Evolutionary conservation across 2,888 invertebrate genomes (phyloP), one percentile per base, ranked within the genome.

Genomic region (Coleophora deauratella): DNA sequence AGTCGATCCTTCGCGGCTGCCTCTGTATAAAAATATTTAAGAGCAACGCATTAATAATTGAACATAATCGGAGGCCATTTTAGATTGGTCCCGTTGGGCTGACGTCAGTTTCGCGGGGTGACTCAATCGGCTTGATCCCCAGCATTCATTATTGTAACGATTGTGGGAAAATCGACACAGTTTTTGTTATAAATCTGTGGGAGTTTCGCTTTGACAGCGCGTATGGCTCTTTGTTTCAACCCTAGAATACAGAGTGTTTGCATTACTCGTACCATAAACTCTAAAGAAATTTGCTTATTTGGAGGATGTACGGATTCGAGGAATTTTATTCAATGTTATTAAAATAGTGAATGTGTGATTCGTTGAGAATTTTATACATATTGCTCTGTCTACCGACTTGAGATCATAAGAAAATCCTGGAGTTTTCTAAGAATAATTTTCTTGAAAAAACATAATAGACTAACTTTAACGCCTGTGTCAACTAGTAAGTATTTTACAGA

Each of bases 121-220:
- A 69, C 68, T 63, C 73, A 75, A 74, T 77, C 71, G 69, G 62
- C 52, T 66, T 78, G 71, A 77, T 77, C 80, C 73, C 72, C 62
- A 58, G 61, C 60, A 56, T 69, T 75, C 65, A 74, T 71, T 70
- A 68, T 67, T 62, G 61, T 60, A 63, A 65, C 65, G 72, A 71
- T 75, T 84, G 84, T 85, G 84, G 85, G 84, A 85, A 82, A 78
- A 74, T 75, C 63, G 62, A 68, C 71, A 70, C 62, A 68, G 72
- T 80, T 75, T 75, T 77, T 80, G 72, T 75, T 76, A 72, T 71
- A 73, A 79, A 75, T 77, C 75, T 73, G 78, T 82, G 84, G 78
- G 84, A 82, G 82, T 79, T 73, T 69, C 72, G 60, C 73, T 81
- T 72, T 75, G 73, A 75, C 71, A 59, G 61, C 53, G 55, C 59